phyloP scores from a whole-genome alignment of 2,797 vertebrate species.

The Diplodus puntazzo region DNA sequence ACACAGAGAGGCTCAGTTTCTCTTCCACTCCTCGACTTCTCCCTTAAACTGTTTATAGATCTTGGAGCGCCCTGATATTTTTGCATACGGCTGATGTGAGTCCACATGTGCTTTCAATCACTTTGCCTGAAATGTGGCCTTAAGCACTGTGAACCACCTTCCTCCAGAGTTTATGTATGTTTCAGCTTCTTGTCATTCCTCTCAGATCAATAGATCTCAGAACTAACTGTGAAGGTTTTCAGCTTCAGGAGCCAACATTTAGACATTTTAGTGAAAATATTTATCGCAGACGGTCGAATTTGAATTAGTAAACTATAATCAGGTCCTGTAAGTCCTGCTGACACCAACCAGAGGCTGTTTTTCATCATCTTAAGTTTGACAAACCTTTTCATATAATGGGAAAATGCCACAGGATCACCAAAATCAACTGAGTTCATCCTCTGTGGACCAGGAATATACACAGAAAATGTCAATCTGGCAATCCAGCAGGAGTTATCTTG shows the following conservation, averaged over 20 bases:
- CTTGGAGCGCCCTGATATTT: conserved; percentile 17
- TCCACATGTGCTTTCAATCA: conserved; percentile 41
- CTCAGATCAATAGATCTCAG: conserved; percentile 1
- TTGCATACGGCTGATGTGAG: conserved; percentile 16
- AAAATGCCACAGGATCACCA: too few species aligned
- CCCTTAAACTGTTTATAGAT: conserved; percentile 23
- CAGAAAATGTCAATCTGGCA: too few species aligned
- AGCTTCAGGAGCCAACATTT: not conserved
- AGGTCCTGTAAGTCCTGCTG: not conserved
- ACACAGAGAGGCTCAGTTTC: not conserved
- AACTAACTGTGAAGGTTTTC: not conserved
- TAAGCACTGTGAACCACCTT: not conserved
- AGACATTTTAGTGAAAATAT: not conserved
- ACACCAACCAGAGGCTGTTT: not conserved
- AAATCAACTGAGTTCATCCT: too few species aligned
- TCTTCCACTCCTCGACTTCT: conserved; percentile 6
- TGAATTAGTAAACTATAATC: not conserved
- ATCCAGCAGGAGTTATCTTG: too few species aligned
- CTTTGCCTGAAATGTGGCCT: conserved; percentile 5
- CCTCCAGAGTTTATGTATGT: conserved; percentile 8
- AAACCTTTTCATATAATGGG: not conserved
- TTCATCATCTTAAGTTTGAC: not conserved
- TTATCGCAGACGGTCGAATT: not conserved
- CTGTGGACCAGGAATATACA: too few species aligned
- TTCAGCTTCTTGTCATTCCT: conserved; percentile 39